Evolutionary conservation across 2,888 invertebrate genomes (phyloP), one percentile per base, ranked within the genome.

Genomic region (Zele albiditarsus): DNA sequence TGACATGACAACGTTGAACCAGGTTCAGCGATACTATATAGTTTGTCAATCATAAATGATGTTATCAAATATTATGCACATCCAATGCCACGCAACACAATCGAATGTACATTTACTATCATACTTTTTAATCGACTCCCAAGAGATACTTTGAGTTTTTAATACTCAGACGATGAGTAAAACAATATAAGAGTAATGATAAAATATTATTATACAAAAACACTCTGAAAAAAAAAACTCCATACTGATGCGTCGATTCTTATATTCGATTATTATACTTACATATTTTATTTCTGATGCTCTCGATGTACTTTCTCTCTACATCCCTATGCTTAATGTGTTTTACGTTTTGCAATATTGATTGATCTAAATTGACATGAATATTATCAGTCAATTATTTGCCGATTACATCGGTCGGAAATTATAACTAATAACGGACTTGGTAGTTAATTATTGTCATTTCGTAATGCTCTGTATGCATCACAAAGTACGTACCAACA

Each of bases 211-310:
- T 68, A 33, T 57, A 33, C n/a, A 57, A 10, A 49, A 49, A 49
- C 25, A 53, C 8, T n/a, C 23, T 53, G 27, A 62, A 73, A 73
- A 58, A 28, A 68, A 74, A 75, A 73, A 69, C 25, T 62, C 38
- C 31, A 65, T 42, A 74, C n/a, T 68, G 66, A 70, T 63, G 38
- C 63, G 77, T 71, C 57, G 71, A 73, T 23, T 71, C 28, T 25
- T 68, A 57, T 46, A 46, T 8, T 28, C 31, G 38, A 58, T 73
- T 73, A 69, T 84, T 79, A 73, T 81, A 78, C 73, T 80, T 83
- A 83, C 82, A 81, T 85, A 85, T 12, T 83, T 83, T 86, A 83
- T 84, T 84, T 78, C 86, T 87, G 88, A 88, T 89, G 88, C 88
- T 89, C 87, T 85, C 87, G 82, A 84, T 85, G 84, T 57, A 33